Conservation (phyloP, 2,113 vertebrate genomes). For the Trachemys scripta region DNA sequence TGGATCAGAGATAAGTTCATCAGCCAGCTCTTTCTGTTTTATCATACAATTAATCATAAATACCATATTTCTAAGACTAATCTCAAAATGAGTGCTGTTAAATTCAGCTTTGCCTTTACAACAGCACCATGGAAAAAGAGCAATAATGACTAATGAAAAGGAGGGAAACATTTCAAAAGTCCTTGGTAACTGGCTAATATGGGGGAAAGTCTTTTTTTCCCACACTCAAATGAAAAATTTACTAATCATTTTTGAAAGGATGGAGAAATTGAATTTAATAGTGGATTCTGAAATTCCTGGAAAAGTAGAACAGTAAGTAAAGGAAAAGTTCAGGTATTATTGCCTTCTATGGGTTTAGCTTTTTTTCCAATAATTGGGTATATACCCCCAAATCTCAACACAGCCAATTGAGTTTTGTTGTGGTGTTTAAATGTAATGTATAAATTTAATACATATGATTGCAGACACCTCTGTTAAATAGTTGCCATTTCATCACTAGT, state of each 20-base stretch:
- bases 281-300: neutral
- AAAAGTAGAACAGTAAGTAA: neutral
- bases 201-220: neutral
- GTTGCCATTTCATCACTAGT: neutral
- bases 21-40: neutral
- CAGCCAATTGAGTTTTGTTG: neutral
- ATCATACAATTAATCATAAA: neutral
- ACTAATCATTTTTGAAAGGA: neutral
- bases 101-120: constrained; percentile 4
- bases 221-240: neutral
- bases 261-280: neutral
- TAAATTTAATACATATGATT: neutral
- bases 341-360: neutral
- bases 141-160: neutral
- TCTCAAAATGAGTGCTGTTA: neutral
- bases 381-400: neutral
- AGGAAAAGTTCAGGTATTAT: neutral
- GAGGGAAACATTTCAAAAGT: neutral
- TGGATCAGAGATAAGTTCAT: neutral
- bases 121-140: neutral
- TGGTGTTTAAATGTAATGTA: neutral
- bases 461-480: neutral
- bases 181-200: neutral
- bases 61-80: neutral
- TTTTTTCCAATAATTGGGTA: neutral